Base-by-base conservation (phyloP, 2,113 vertebrate species). In the Petromus typicus region DNA sequence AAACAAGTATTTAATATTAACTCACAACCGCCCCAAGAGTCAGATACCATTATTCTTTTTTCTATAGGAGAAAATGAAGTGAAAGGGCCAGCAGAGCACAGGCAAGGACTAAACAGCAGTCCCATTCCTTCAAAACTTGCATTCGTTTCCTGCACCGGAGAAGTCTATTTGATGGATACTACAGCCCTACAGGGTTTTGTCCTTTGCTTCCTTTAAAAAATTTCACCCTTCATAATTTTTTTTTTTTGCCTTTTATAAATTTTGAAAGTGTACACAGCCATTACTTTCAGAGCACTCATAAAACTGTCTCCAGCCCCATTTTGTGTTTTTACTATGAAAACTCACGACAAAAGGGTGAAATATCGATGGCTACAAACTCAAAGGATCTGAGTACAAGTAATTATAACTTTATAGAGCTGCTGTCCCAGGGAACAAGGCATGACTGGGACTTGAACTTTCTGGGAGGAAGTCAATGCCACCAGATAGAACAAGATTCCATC, bases 311-410 rank as follows among this genome's bases (percentile, higher is more conserved):
- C 5, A 45, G 34, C 1, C 32, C 64, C 51, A 43, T 63, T 22
- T 61, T 25, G 20, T 43, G 81, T 66, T 34, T 89, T 63, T 66
- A 76, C 89, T 75, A 25, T 54, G 59, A 94, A 66, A 90, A 81
- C 87, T 63, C 89, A 88, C 34, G 76, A 93, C 90, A 89, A 48
- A 54, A 89, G 40, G 59, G 90, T 54, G 8, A 90, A 92, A 66
- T 56, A 59, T 23, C 4, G 34, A 64, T 63, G 84, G 30, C 76
- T 75, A 86, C n/a, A 73, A 89, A 93, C 71, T 86, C 48, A 63
- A 81, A 64, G 76, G 63, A 45, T 69, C 48, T 76, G 71, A 4
- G 11, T n/a, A 63, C 45, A 90, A 54, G 48, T 20, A 56, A 32
- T 23, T 22, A 9, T 12, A 45, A 4, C 1, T 54, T 66, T 45